Percentiles rank a stretch among this genome's conserved stretches.
These are phyloP conservation scores for Ariopsis seemanni DNA, from an alignment of 2,113 vertebrate genomes.

Conservation along the genomic window DNA sequence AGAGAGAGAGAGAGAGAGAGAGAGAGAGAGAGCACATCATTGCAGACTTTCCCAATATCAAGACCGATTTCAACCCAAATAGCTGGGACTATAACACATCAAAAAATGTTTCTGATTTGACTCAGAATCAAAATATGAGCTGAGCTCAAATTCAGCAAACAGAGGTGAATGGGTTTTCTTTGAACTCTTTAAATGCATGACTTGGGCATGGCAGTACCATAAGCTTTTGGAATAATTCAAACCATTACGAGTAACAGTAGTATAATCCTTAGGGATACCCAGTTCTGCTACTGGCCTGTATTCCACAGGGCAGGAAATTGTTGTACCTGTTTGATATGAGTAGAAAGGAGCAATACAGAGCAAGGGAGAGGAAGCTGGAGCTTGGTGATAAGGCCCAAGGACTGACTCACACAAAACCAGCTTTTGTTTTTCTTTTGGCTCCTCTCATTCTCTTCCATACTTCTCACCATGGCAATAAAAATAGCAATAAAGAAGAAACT, in stretches of 20 bases:
- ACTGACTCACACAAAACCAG: conserved; percentile 45
- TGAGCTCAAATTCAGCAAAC: too few relatives aligned
- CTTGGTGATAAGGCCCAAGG: conserved; percentile 60
- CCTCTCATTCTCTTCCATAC: conserved; percentile 34
- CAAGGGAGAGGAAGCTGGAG: conserved; percentile 63
- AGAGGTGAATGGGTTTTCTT: background rate
- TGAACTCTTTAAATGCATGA: background rate
- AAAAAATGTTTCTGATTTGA: too few relatives aligned
- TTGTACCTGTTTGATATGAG: conserved; percentile 46
- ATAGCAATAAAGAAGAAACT: background rate
- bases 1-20: too few relatives aligned
- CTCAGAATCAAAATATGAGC: too few relatives aligned
- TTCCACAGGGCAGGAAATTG: conserved; percentile 41
- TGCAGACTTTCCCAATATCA: too few relatives aligned
- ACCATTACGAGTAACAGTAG: conserved; percentile 25
- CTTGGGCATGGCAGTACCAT: background rate
- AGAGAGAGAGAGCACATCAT: too few relatives aligned
- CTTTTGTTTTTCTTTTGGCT: conserved; percentile 60
- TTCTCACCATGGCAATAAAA: conserved; percentile 43
- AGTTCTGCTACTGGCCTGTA: conserved; percentile 15
- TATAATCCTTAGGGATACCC: conserved; percentile 24
- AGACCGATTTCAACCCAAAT: too few relatives aligned
- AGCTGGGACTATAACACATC: too few relatives aligned
- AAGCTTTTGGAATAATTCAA: conserved; percentile 33
- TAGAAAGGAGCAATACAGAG: conserved; percentile 48